A percentile compares a stretch with the other conserved stretches of the same genome.
Conservation (phyloP, 2,113 vertebrate genomes). For the Loxodonta africana region DNA sequence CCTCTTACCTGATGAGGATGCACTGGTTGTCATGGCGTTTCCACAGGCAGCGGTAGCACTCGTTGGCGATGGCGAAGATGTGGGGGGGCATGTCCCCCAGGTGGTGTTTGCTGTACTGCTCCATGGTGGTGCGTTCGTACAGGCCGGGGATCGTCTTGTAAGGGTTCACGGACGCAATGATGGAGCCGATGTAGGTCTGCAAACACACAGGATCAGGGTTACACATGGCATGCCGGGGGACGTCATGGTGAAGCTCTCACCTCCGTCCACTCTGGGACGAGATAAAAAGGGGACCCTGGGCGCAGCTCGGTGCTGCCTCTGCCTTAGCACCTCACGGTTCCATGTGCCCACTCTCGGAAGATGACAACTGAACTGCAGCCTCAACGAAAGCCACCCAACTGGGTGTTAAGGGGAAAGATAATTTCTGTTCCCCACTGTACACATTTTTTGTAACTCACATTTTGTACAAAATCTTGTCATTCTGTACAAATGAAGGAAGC, state of each 20-base stretch:
- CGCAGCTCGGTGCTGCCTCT: background rate
- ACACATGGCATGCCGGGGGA: rapidly evolving
- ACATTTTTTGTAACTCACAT: background rate
- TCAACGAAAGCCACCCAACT: background rate
- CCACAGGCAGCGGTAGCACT: constrained; percentile 98
- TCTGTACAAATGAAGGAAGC: background rate
- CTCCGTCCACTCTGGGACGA: background rate
- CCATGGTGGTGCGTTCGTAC: constrained; percentile 90
- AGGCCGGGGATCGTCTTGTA: constrained; percentile 94
- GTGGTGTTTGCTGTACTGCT: constrained; percentile 93
- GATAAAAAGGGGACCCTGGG: background rate
- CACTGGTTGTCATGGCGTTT: constrained; percentile 96
- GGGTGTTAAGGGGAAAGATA: rapidly evolving
- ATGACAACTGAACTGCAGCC: background rate
- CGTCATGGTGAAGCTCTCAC: background rate
- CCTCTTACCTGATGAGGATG: constrained; percentile 96
- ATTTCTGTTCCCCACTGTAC: rapidly evolving
- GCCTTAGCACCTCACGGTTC: background rate
- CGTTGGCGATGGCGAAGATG: constrained; percentile 97
- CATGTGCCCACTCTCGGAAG: rapidly evolving
- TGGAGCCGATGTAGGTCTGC: constrained; percentile 98
- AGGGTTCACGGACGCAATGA: constrained; percentile 97
- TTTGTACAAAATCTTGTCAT: background rate
- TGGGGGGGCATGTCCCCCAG: constrained; percentile 96
- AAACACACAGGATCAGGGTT: constrained; percentile 52